Evolutionary conservation across 2,797 vertebrate species (phyloP), one percentile per base, ranked within the genome.

Genomic region (Aeoliscus strigatus): DNA sequence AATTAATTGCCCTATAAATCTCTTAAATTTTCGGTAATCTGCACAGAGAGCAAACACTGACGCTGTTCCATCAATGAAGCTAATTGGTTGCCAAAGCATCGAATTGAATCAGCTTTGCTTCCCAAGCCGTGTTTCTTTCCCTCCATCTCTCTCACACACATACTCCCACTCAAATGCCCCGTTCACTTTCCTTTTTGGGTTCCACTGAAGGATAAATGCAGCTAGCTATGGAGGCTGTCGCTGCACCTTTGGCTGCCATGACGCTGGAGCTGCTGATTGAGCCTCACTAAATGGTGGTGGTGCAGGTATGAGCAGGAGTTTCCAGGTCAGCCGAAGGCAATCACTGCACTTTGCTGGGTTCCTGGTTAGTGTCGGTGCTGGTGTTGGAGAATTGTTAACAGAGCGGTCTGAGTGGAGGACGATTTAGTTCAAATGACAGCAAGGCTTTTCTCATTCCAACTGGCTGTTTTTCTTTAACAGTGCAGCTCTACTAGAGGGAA

Each of bases 291-390:
- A 61, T 43, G 54, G 28, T 42, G 62, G 12, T 21, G 41, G 46
- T 15, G 51, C 73, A 75, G 74, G 71, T 78, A 60, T 49, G 58
- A 39, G 60, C 34, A 37, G 73, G 57, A 67, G 3, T 70, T 75
- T 77, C 63, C 79, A 73, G 75, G 77, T 75, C 72, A 73, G 66
- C 66, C 47, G 1, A 54, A 63, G 51, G 66, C 68, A 45, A 43
- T 60, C 62, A 24, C 38, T 33, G 34, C 50, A 53, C 65, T 52
- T 7, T n/a, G 31, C 44, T 2, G 49, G 49, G 34, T 33, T 59
- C 42, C 49, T 66, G 67, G 67, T 70, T 58, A 61, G 62, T 33
- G 28, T 34, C 36, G 2, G n/a, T n/a, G 45, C 17, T 31, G 36
- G 36, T 61, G 48, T 55, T 48, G 48, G 52, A 14, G 35, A 36